Percentiles rank a stretch among this genome's conserved stretches.
Conservation (phyloP, 1,140 invertebrate species). For the Trachymyrmex septentrionalis region DNA sequence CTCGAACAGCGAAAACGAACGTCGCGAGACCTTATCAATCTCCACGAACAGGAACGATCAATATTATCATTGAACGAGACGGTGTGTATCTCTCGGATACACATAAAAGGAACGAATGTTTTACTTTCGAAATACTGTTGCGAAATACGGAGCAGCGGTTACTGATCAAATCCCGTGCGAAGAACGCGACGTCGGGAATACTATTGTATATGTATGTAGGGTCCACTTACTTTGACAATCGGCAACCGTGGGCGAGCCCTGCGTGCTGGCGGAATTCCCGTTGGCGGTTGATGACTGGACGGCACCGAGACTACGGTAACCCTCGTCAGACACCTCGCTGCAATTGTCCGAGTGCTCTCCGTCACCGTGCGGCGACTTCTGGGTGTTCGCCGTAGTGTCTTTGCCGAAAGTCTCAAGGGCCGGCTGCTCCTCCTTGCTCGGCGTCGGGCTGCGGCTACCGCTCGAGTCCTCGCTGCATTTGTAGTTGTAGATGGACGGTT, state of each 20-base stretch:
- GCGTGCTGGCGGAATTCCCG: constrained; percentile 80
- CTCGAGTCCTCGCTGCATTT: constrained; percentile 81
- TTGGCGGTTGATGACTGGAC: constrained; percentile 87
- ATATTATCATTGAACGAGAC: constrained; percentile 18
- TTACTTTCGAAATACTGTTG: constrained; percentile 1
- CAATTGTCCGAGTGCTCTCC: constrained; percentile 92
- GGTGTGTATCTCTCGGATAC: background rate
- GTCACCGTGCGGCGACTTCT: constrained; percentile 81
- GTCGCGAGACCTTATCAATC: constrained; percentile 26
- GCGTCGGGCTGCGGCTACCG: constrained; percentile 83
- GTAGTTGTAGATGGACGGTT: constrained; percentile 84
- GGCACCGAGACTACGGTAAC: constrained; percentile 93
- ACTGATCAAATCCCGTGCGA: background rate
- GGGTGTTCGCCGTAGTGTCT: constrained; percentile 69
- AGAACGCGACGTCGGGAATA: background rate
- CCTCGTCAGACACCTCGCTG: constrained; percentile 95
- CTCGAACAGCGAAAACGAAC: constrained; percentile 16
- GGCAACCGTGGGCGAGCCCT: constrained; percentile 82
- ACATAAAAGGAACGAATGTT: constrained; percentile 12
- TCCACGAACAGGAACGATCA: constrained; percentile 15
- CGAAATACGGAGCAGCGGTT: background rate
- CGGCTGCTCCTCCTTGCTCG: constrained; percentile 81
- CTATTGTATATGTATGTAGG: background rate
- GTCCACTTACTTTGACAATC: constrained; percentile 86
- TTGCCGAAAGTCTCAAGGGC: constrained; percentile 76